Evolutionary conservation across 2,888 invertebrate genomes (phyloP), one percentile per base, ranked within the genome.

Genomic region (Drosophila picticornis): DNA sequence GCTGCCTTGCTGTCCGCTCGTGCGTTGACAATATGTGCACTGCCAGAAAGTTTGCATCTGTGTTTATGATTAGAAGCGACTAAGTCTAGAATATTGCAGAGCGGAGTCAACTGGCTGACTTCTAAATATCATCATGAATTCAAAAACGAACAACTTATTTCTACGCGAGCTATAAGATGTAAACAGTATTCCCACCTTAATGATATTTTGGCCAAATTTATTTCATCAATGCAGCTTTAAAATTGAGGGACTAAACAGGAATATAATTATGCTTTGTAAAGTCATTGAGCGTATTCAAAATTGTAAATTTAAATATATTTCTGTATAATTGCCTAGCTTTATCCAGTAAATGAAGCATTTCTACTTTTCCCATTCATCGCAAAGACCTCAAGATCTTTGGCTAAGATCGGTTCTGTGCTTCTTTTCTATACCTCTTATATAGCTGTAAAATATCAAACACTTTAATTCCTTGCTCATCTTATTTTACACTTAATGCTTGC

Each of bases 1-100:
- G 48, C 43, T 65, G 53, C 43, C 34, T 29, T 53, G 52, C 48
- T 68, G 70, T 34, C 62, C 52, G 70, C 58, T 53, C 78, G 71
- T 75, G 82, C 82, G 78, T 71, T 67, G 65, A 66, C 83, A 70
- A 75, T 75, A 63, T 57, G 52, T 72, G 36, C 79, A 83, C 84
- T 72, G 73, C 11, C 6, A 40, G 48, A 70, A 72, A 57, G 46
- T 16, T 7, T 3, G 22, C 3, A 13, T 1, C 7, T 7, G 4
- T 13, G 3, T 22, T 46, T 7, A 7, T 22, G 22, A 46, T 22
- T 4, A 43, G 22, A 13, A 6, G 0, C 43, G 22, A 6, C 6
- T 22, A 6, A 13, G 22, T n/a, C n/a, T n/a, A 4, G n/a, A n/a
- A 40, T n/a, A n/a, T 10, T n/a, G 5, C n/a, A 11, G 10, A 40